These are phyloP conservation scores for Eunapius fragilis DNA, from an alignment of 37 sponge, comb jelly and placozoan genomes.

Conservation along the genomic window DNA sequence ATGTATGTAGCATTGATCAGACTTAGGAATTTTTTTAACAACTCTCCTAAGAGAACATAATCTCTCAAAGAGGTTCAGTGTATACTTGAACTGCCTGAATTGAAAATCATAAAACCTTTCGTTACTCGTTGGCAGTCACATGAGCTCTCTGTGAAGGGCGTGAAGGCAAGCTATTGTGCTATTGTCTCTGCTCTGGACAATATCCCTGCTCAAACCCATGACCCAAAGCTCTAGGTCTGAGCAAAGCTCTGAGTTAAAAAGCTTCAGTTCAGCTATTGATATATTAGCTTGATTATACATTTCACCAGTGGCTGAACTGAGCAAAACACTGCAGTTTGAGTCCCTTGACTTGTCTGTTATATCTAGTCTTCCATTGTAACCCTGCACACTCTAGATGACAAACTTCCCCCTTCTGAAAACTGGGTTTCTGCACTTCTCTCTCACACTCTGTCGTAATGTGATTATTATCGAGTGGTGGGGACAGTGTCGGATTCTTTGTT, in stretches of 20 bases:
- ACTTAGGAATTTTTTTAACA: constrained; percentile 49
- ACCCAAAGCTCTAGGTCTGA: constrained; percentile 68
- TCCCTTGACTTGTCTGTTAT: constrained; percentile 64
- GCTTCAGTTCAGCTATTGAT: constrained; percentile 66
- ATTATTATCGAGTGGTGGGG: too few species aligned
- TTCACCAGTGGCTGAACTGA: constrained; percentile 63
- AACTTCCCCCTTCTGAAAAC: constrained; percentile 53
- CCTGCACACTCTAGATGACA: constrained; percentile 74
- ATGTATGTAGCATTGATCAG: constrained; percentile 41
- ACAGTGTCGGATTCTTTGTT: too few species aligned
- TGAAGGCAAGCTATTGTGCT: constrained; percentile 55
- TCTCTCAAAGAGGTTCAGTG: constrained; percentile 43
- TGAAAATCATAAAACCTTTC: constrained; percentile 64
- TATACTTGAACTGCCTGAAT: constrained; percentile 62
- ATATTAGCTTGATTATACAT: constrained; percentile 45
- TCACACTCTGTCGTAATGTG: too few species aligned
- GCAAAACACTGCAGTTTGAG: constrained; percentile 64
- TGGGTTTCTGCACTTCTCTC: too few species aligned
- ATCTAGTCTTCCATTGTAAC: constrained; percentile 57
- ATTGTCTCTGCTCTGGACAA: constrained; percentile 46
- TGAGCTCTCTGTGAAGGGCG: constrained; percentile 66
- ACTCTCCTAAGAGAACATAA: constrained; percentile 48
- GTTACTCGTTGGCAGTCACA: constrained; percentile 70
- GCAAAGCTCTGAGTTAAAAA: constrained; percentile 46
- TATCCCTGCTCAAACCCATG: constrained; percentile 52